A percentile compares a stretch with the other conserved stretches of the same genome.
These are phyloP conservation scores for Drosophila biarmipes DNA, from an alignment of 1,140 invertebrate species.

Conservation along the genomic window DNA sequence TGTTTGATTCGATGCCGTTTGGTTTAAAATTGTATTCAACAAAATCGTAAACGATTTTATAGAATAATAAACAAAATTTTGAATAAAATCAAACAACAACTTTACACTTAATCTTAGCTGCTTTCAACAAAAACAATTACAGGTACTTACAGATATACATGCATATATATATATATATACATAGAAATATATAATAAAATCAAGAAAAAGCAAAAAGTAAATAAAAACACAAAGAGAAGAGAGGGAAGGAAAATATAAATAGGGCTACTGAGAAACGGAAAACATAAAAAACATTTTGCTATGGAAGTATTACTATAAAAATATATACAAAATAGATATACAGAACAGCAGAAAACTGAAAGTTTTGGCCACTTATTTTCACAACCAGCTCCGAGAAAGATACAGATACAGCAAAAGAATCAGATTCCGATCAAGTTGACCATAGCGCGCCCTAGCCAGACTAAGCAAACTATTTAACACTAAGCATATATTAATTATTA, in stretches of 20 bases:
- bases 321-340: conserved; percentile 56
- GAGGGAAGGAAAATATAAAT: conserved; percentile 47
- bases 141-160: conserved; percentile 79
- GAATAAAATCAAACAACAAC: conserved; percentile 65
- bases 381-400: conserved; percentile 43
- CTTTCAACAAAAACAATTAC: conserved; percentile 81
- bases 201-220: conserved; percentile 33
- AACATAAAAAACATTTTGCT: conserved; percentile 60
- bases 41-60: conserved; percentile 78
- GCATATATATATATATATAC: conserved; percentile 56
- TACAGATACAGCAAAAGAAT: conserved; percentile 24
- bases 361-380: conserved; percentile 61
- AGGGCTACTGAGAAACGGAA: conserved; percentile 53
- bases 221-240: conserved; percentile 43
- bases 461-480: conserved; percentile 46
- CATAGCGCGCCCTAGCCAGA: conserved; percentile 62
- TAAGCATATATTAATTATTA: conserved; percentile 31
- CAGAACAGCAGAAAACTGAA: conserved; percentile 35
- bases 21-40: conserved; percentile 25
- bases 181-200: conserved; percentile 45
- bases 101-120: conserved; percentile 81
- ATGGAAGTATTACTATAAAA: conserved; percentile 56
- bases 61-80: conserved; percentile 58
- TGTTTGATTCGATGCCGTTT: conserved; percentile 25
- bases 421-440: conserved; percentile 47